A percentile compares a stretch with the other conserved stretches of the same genome.
Evolutionary conservation across 2,888 invertebrate genomes (phyloP).

Genomic region (Drosophila helvetica): DNA sequence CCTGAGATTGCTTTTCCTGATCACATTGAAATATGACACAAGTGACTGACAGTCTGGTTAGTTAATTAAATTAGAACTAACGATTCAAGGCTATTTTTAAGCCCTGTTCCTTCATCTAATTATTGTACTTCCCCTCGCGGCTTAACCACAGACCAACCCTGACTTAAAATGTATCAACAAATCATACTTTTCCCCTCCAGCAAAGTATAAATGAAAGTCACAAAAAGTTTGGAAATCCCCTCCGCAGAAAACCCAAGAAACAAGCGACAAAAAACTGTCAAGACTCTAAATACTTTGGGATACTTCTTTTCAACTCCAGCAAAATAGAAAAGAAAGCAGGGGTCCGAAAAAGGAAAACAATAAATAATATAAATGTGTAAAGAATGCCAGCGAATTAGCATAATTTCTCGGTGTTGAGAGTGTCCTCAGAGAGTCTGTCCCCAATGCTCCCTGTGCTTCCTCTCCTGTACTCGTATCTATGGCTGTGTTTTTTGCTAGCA

Average conservation of each 20-base stretch:
- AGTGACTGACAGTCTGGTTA: constrained; percentile 11
- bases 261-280: constrained; percentile 48
- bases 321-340: constrained; percentile 23
- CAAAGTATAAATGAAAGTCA: constrained; percentile 73
- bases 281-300: constrained; percentile 66
- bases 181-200: not conserved
- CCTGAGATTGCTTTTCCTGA: constrained; percentile 28
- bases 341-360: constrained; percentile 55
- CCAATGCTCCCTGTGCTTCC: not conserved
- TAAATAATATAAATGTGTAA: constrained; percentile 77
- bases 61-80: constrained; percentile 25
- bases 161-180: not conserved
- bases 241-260: not conserved
- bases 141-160: not conserved
- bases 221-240: constrained; percentile 41
- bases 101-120: not conserved
- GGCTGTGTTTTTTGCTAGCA: constrained; percentile 13
- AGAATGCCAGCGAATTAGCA: constrained; percentile 70
- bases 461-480: no score
- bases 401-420: constrained; percentile 51
- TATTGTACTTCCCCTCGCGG: no score
- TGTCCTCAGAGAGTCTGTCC: constrained; percentile 15
- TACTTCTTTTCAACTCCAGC: constrained; percentile 46
- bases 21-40: constrained; percentile 22
- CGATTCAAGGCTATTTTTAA: not conserved